These are phyloP conservation scores for Chesias legatella DNA, from an alignment of 2,888 invertebrate species.

Conservation along the genomic window DNA sequence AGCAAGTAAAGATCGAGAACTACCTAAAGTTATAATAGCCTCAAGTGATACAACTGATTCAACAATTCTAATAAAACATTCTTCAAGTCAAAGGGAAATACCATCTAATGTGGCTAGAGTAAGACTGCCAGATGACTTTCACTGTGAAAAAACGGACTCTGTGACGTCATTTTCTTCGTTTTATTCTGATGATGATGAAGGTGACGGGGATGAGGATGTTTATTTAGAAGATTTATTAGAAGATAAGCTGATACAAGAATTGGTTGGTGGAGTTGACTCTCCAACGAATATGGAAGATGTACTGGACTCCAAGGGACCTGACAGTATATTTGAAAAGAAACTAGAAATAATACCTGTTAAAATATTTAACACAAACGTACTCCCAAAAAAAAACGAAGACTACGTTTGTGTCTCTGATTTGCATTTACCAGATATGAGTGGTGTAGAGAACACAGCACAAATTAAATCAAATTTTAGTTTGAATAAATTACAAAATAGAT, in stretches of 20 bases:
- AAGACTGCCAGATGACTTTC: conserved; percentile 69
- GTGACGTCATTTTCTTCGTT: conserved; percentile 62
- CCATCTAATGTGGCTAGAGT: conserved; percentile 72
- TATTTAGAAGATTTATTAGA: conserved; percentile 58
- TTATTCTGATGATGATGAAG: conserved; percentile 58
- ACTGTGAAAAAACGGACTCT: conserved; percentile 54
- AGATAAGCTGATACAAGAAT: conserved; percentile 67
- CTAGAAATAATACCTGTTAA: conserved; percentile 71
- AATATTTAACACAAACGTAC: conserved; percentile 50
- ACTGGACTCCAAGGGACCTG: conserved; percentile 70
- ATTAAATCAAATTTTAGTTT: conserved; percentile 69
- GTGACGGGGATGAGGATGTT: conserved; percentile 49
- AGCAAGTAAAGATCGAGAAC: conserved; percentile 48
- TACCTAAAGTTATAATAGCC: conserved; percentile 76
- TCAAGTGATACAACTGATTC: conserved; percentile 76
- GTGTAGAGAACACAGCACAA: conserved; percentile 63
- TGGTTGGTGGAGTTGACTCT: conserved; percentile 70
- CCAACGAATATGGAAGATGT: conserved; percentile 56
- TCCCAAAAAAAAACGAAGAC: conserved; percentile 54
- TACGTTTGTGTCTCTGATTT: conserved; percentile 66
- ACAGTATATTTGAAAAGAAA: conserved; percentile 60
- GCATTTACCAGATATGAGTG: conserved; percentile 56
- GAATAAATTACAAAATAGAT: conserved; percentile 64
- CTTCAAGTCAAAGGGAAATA: conserved; percentile 59
- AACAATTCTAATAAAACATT: conserved; percentile 82